Base-by-base conservation (phyloP, 2,113 vertebrate species). In the Coturnix japonica region DNA sequence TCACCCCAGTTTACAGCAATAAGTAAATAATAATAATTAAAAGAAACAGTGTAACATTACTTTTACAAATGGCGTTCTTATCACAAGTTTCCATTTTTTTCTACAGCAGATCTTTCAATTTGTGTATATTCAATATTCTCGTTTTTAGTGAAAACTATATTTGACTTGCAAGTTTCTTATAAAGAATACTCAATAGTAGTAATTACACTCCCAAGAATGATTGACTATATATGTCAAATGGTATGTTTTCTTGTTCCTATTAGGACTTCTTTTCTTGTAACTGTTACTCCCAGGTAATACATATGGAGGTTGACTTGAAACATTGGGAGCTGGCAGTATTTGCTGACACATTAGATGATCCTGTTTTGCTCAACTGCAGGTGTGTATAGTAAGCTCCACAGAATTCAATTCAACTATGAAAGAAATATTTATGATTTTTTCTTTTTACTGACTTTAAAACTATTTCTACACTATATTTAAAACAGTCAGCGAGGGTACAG, bases 401-500 rank as follows among this genome's bases (percentile, higher is more conserved):
- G 17, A 81, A 41, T 39, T 61, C 44, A 78, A 8, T 9, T 35
- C 59, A 77, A 9, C 51, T 33, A 22, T 31, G 9, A 77, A 69
- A 69, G 8, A 53, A 69, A 30, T 9, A 11, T 13, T 31, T 30
- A 7, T 26, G 3, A 3, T n/a, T 41, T 13, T 57, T 33, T 49
- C 13, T 66, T 33, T 56, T 30, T 20, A 14, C 22, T 37, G n/a
- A 11, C 26, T 87, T n/a, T 7, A 49, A 20, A 44, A 49, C 18
- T 17, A 26, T 11, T 17, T 64, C n/a, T 47, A 44, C 13, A 25
- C 8, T 41, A 4, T 7, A 7, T 14, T 33, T 6, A 16, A 47
- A 78, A 66, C 0, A 0, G 20, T 33, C 56, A 23, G 8, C n/a
- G 3, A 47, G 1, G 11, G 35, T 5, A 6, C 4, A 8, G 30